A percentile compares a stretch with the other conserved stretches of the same genome.
Evolutionary conservation across 1,140 invertebrate genomes (phyloP).

Genomic region (Oncopodura yosiiana): DNA sequence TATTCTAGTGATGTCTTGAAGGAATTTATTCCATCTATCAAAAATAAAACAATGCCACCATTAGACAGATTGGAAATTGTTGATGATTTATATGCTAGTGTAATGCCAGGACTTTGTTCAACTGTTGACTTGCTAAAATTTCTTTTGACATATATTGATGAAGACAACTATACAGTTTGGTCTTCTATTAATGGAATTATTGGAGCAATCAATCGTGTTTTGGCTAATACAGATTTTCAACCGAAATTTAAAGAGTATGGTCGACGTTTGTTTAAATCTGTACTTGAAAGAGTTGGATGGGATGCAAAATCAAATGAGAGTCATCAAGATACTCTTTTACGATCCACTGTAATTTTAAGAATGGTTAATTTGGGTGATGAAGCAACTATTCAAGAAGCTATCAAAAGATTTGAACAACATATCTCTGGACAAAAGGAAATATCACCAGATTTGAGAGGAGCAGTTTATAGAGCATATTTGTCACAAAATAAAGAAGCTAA

Average conservation of each 20-base stretch:
- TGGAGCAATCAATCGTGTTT: background rate
- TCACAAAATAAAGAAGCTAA: background rate
- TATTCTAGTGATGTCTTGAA: slow-evolving; percentile 71
- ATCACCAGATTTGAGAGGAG: slow-evolving; percentile 71
- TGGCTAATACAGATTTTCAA: slow-evolving; percentile 41
- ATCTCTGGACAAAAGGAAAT: slow-evolving; percentile 49
- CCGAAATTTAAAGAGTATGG: slow-evolving; percentile 61
- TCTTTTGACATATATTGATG: slow-evolving; percentile 1
- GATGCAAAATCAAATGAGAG: slow-evolving; percentile 55
- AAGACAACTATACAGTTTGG: slow-evolving; percentile 11
- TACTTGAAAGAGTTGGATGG: slow-evolving; percentile 68
- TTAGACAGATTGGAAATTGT: slow-evolving; percentile 80
- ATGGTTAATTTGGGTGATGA: slow-evolving; percentile 69
- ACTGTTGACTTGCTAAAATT: slow-evolving; percentile 51
- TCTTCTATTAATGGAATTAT: background rate
- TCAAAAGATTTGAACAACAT: slow-evolving; percentile 58
- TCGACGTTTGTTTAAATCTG: slow-evolving; percentile 54
- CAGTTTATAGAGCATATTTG: slow-evolving; percentile 64
- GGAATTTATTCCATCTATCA: slow-evolving; percentile 65
- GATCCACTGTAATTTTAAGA: background rate
- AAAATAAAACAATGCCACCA: slow-evolving; percentile 64
- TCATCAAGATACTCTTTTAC: background rate
- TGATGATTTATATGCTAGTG: slow-evolving; percentile 82
- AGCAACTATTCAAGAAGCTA: slow-evolving; percentile 62
- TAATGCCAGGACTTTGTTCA: slow-evolving; percentile 64